Base-by-base conservation (phyloP, 2,113 vertebrate genomes). In the Petrocephalus microphthalmus region DNA sequence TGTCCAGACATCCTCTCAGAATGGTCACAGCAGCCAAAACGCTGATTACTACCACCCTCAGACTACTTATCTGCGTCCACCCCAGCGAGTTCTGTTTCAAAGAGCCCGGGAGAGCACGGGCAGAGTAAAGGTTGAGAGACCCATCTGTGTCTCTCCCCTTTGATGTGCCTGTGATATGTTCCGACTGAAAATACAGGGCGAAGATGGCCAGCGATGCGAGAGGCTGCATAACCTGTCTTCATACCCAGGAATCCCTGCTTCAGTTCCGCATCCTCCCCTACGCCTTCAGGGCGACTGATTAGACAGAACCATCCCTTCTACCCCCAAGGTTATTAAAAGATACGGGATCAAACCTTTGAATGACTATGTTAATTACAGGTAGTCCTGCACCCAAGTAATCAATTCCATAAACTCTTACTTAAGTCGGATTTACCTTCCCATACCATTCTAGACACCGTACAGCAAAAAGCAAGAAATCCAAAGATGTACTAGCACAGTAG, bases 151-250 rank as follows among this genome's bases (percentile, higher is more conserved):
- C 5, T 60, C 33, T 60, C 7, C 20, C 29, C 33, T 60, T 86
- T 86, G 56, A 86, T 86, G 54, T 53, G 22, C 51, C 88, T 89
- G 6, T 93, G 91, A 93, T 92, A 93, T 91, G 53, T 47, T 45
- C 33, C 54, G 25, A 60, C 17, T 42, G 54, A 60, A 42, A 64
- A 60, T 64, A 20, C 22, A 60, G 6, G 29, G 56, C 17, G 19
- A n/a, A 33, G 52, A 54, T 6, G 13, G 49, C 29, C 52, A 20
- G 22, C 5, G 51, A 33, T 25, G n/a, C 6, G 6, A 85, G 52
- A 33, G 15, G 45, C 45, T n/a, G 22, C n/a, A 20, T 67, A 42
- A 82, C 7, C 37, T 19, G 19, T 42, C 13, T 53, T 37, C 17
- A 37, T 8, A 85, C 6, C 15, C 11, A n/a, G 45, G 49, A 53